Percentiles rank a stretch among this genome's conserved stretches.
Conservation (phyloP, 2,888 invertebrate species). For the Diogma glabrata region DNA sequence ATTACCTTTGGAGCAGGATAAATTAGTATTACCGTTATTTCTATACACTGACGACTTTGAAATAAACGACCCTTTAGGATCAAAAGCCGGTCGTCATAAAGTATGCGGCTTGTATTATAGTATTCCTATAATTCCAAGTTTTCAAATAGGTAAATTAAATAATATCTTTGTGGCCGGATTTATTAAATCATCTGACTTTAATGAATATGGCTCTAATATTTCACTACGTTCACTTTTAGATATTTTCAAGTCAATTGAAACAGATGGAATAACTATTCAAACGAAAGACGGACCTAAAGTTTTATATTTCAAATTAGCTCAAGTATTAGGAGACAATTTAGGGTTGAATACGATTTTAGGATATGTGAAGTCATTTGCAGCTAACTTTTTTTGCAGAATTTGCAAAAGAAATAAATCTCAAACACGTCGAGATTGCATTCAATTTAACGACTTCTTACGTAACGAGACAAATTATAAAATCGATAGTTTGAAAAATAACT, state of each 20-base stretch:
- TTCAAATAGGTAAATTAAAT: not conserved
- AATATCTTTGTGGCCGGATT: not conserved
- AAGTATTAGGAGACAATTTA: not conserved
- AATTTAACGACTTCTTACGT: not conserved
- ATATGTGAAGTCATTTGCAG: not conserved
- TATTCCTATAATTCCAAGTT: not conserved
- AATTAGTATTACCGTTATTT: not conserved
- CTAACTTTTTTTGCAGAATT: not conserved
- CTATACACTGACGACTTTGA: not conserved
- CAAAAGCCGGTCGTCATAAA: not conserved
- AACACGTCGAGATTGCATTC: not conserved
- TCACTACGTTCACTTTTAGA: not conserved
- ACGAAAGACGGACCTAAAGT: not conserved
- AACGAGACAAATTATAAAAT: slow-evolving; percentile 1
- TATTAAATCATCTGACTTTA: not conserved
- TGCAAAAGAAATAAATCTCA: not conserved
- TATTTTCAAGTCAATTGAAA: not conserved
- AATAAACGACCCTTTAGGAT: not conserved
- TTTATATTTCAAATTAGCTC: not conserved
- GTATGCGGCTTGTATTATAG: not conserved
- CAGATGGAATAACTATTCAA: not conserved
- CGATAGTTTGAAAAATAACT: not conserved
- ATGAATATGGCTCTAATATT: not conserved
- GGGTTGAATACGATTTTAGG: too few species aligned
- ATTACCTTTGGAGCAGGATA: not conserved